Evolutionary conservation across 2,888 invertebrate genomes (phyloP), one percentile per base, ranked within the genome.

Genomic region (Adela reaumurella): DNA sequence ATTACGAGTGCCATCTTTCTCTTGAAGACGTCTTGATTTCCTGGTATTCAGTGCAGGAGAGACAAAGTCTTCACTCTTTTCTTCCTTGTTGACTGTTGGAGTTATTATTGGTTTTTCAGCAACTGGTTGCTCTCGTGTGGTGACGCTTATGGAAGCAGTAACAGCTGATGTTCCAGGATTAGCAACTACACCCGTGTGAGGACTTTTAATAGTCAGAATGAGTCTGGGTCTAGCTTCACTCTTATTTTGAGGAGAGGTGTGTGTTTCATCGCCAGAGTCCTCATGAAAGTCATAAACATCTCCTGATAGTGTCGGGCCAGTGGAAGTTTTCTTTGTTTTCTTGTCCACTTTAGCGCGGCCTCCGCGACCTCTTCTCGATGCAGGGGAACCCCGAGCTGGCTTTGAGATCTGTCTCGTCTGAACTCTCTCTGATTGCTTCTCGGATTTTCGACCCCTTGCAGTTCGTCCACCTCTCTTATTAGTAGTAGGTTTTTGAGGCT

Each of bases 231-330:
- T 81, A 49, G 80, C 68, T 61, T 85, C 83, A 44, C 65, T 68
- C 59, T 74, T 81, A 55, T 65, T 71, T 14, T 50, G 55, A 20
- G 69, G 61, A 17, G 72, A 67, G 44, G 67, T 62, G 29, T 76
- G 65, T 14, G 76, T 81, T 61, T 91, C 90, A 61, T 94, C 94
- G 42, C 89, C 89, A 4, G 92, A 90, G 65, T 94, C 94, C 62
- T 94, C 94, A 56, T 90, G 88, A 64, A 95, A 95, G 65, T 94
- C 94, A 63, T 94, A 95, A 2, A 95, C 84, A 62, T 94, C 94
- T 10, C 89, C 86, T 1, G 86, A 81, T 46, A 82, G 69, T 57
- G 76, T 82, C 52, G 82, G 80, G 55, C 78, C 84, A 10, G 73
- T 80, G 2, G 73, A 65, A 10, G 67, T 55, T 53, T 57, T 67